A percentile compares a stretch with the other conserved stretches of the same genome.
Conservation (phyloP, 2,113 vertebrate species). For the Cebidichthys violaceus region DNA sequence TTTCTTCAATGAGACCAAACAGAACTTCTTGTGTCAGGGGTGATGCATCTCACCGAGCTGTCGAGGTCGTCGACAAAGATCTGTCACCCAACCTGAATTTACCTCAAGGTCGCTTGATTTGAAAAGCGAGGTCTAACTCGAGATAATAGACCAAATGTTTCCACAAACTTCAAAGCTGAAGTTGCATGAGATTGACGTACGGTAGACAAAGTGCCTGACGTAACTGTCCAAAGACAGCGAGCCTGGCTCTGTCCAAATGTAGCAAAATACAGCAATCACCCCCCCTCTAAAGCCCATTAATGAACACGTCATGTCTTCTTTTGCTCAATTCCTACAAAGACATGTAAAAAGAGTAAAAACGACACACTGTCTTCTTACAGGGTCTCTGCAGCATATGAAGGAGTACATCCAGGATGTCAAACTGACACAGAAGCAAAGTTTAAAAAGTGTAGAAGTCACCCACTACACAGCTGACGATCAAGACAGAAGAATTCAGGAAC, state of each 20-base stretch:
- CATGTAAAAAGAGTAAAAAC: too few relatives aligned
- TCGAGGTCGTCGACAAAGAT: neutral
- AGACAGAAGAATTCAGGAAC: too few relatives aligned
- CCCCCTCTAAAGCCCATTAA: neutral
- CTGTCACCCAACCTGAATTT: neutral
- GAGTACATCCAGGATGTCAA: neutral
- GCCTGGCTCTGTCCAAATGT: neutral
- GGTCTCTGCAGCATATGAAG: too few relatives aligned
- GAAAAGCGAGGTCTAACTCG: conserved; percentile 30
- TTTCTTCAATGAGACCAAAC: neutral
- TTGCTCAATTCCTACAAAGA: neutral
- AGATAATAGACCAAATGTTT: conserved; percentile 56
- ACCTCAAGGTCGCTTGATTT: conserved; percentile 37
- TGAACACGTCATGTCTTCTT: neutral
- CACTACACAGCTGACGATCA: neutral
- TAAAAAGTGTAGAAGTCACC: neutral
- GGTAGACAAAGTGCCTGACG: conserved; percentile 9
- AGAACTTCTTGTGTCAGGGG: conserved; percentile 33
- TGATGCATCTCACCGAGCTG: conserved; percentile 14
- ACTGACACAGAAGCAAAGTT: neutral
- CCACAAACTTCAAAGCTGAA: conserved; percentile 54
- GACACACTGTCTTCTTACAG: too few relatives aligned
- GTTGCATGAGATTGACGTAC: too few relatives aligned
- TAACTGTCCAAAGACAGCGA: neutral
- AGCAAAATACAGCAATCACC: neutral